These are phyloP conservation scores for Calliopum simillimum DNA, from an alignment of 2,888 invertebrate genomes.

Conservation along the genomic window DNA sequence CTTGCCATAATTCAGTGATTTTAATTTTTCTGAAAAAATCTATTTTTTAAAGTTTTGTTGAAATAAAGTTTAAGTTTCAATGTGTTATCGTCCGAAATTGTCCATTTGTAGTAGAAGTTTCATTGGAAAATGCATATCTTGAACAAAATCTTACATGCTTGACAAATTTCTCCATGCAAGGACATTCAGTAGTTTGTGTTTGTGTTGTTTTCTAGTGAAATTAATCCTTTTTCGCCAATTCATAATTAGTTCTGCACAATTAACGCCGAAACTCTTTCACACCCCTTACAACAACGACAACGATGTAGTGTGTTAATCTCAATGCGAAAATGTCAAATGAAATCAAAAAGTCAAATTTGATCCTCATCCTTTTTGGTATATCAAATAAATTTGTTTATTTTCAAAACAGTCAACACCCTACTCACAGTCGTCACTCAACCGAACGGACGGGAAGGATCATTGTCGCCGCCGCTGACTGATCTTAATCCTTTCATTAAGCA, in stretches of 20 bases:
- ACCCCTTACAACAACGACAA: neutral
- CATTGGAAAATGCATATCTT: too few relatives aligned
- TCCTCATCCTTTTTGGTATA: constrained; percentile 12
- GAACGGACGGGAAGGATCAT: constrained; percentile 21
- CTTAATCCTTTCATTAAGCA: constrained; percentile 48
- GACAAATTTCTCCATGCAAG: too few relatives aligned
- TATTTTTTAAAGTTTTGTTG: too few relatives aligned
- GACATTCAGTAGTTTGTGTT: too few relatives aligned
- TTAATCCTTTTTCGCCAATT: constrained; percentile 43
- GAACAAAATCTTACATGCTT: too few relatives aligned
- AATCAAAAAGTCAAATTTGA: neutral
- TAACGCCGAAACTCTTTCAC: constrained; percentile 48
- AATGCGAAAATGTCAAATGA: neutral
- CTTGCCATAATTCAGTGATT: too few relatives aligned
- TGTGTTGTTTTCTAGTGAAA: too few relatives aligned
- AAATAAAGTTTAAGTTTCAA: too few relatives aligned
- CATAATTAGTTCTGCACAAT: constrained; percentile 61
- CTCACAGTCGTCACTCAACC: constrained; percentile 44
- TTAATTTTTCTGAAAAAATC: too few relatives aligned
- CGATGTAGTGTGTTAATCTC: neutral
- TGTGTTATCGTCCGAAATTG: too few relatives aligned
- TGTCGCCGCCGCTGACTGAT: constrained; percentile 48
- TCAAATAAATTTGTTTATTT: constrained; percentile 55
- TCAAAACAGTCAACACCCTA: constrained; percentile 58
- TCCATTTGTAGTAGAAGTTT: too few relatives aligned